Evolutionary conservation across 92 coral and sea anemone species (phyloP).

Genomic region (Pocillopora meandrina): DNA sequence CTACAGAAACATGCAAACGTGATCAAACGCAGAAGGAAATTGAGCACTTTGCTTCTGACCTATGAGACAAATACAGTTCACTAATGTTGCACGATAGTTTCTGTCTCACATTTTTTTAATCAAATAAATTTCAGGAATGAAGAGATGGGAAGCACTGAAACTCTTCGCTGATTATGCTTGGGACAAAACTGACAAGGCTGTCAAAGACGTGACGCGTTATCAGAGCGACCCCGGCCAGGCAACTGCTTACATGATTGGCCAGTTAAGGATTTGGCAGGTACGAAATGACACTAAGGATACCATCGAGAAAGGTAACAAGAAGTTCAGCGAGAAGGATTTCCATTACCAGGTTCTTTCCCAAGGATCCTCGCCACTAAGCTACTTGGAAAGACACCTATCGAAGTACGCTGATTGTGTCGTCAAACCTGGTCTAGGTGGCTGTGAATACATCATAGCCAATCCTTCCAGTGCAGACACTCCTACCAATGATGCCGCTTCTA

Average conservation of each 20-base stretch:
- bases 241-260: conserved; percentile 99
- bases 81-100: too few species aligned
- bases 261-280: conserved; percentile 83
- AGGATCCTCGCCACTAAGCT: conserved; percentile 90
- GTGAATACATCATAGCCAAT: conserved; percentile 57
- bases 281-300: conserved; percentile 79
- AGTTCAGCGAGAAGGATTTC: conserved; percentile 84
- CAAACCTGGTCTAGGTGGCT: conserved; percentile 56
- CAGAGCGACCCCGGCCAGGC: conserved; percentile 97
- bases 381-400: conserved; percentile 72
- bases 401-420: conserved; percentile 77
- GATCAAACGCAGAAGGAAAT: too few species aligned
- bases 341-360: conserved; percentile 95
- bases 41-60: too few species aligned
- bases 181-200: conserved; percentile 97
- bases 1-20: too few species aligned
- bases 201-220: conserved; percentile 95
- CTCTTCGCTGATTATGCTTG: conserved; percentile 88
- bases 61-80: too few species aligned
- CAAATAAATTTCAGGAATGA: conserved; percentile 70
- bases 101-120: not conserved
- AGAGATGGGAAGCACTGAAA: conserved; percentile 75
- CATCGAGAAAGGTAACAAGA: conserved; percentile 53
- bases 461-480: not conserved
- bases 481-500: conserved; percentile 21